Evolutionary conservation across 1,140 invertebrate species (phyloP), one percentile per base, ranked within the genome.

Genomic region (Daktulosphaira vitifoliae): DNA sequence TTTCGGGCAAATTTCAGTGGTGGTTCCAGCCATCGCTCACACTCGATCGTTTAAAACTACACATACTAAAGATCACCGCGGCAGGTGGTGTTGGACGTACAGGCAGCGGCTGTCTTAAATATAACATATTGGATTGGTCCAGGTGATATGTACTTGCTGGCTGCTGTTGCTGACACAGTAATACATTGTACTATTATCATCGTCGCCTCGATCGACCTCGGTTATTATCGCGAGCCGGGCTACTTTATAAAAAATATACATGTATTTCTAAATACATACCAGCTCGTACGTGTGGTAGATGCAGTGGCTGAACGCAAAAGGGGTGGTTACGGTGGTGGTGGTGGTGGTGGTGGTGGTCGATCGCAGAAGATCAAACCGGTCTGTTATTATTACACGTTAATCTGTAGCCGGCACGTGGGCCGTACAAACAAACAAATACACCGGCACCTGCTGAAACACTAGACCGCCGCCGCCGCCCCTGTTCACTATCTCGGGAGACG

Each of bases 361-460:
- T 15, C 15, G 50, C 22, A 37, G 53, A 13, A 16, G 50, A 38
- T 44, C 22, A 22, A 59, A 59, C 54, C 54, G 54, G 54, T 59
- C 38, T 26, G 25, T 59, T 59, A 59, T 59, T 59, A 59, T 59
- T 59, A 59, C 39, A 59, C 54, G 54, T 59, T 59, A 59, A 59
- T 59, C 54, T 59, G 54, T 59, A 59, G 26, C 23, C 26, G 54
- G 54, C 54, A 59, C 54, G 54, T 59, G 54, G 39, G 39, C 39
- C 54, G 18, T 8, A 26, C 54, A 26, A 56, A 56, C 38, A 59
- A 44, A 59, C 54, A 44, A 20, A 22, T 42, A 59, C 42, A 42
- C 54, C 54, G 39, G 15, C 54, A 59, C 54, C 54, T 59, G 54
- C 54, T 46, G 38, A 25, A 49, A 1, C n/a, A 33, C 11, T 33